These are phyloP conservation scores for Mastigias papua DNA, from an alignment of 30 jellyfish, hydroid and myxozoan genomes.

Conservation along the genomic window DNA sequence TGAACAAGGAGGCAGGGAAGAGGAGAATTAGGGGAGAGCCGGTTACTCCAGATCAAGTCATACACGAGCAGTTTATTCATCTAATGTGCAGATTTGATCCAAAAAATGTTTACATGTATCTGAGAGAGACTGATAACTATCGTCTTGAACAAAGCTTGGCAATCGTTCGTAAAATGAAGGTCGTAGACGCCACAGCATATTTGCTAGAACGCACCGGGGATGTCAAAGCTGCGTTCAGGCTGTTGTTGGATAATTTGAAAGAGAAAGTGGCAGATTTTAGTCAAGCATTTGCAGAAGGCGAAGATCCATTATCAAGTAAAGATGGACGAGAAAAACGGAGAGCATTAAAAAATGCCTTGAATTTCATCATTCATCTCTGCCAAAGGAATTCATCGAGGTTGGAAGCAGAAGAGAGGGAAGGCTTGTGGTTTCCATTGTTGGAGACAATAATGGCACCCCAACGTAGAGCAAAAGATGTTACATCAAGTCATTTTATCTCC, in stretches of 20 bases:
- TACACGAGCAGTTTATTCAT: slow-evolving; percentile 90
- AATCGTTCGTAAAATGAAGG: slow-evolving; percentile 76
- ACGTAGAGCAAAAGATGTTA: slow-evolving; percentile 81
- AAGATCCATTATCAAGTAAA: slow-evolving; percentile 68
- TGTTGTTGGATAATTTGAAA: slow-evolving; percentile 77
- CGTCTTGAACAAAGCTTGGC: slow-evolving; percentile 92
- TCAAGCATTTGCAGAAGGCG: slow-evolving; percentile 63
- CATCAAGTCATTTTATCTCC: slow-evolving; percentile 88
- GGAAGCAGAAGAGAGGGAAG: slow-evolving; percentile 95
- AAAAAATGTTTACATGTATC: slow-evolving; percentile 76
- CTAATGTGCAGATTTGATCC: slow-evolving; percentile 93
- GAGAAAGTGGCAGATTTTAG: slow-evolving; percentile 75
- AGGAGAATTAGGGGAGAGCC: slow-evolving; percentile 31
- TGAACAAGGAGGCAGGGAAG: slow-evolving; percentile 58
- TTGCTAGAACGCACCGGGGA: slow-evolving; percentile 95
- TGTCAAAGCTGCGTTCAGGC: slow-evolving; percentile 82
- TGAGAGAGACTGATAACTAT: slow-evolving; percentile 86
- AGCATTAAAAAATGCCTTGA: slow-evolving; percentile 55
- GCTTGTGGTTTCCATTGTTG: slow-evolving; percentile 95
- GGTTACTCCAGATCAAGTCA: slow-evolving; percentile 54
- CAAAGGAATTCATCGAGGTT: slow-evolving; percentile 88
- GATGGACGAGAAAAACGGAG: slow-evolving; percentile 64
- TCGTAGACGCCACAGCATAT: slow-evolving; percentile 90
- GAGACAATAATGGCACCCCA: slow-evolving; percentile 99
- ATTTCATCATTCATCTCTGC: slow-evolving; percentile 75